Conservation (phyloP, 2,797 vertebrate genomes). For the Ctenosaura bakeri region DNA sequence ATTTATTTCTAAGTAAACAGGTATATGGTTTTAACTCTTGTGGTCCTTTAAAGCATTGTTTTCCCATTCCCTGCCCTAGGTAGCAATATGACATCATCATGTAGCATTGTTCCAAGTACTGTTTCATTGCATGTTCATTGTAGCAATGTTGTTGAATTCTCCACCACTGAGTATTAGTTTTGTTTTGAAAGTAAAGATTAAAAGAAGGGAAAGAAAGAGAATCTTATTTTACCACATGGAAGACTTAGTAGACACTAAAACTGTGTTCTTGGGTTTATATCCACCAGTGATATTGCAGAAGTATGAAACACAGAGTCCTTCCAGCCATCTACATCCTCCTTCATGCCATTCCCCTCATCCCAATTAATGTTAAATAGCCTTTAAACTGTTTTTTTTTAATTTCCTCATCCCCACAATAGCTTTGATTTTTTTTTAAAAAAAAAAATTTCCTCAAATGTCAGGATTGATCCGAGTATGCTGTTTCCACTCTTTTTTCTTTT, state of each 20-base stretch:
- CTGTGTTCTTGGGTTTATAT: too few relatives aligned
- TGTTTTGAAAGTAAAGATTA: not conserved
- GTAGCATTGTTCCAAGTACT: not conserved
- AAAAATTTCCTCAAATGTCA: not conserved
- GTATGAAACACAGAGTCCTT: too few relatives aligned
- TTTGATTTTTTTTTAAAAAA: not conserved
- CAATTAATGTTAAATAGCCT: too few relatives aligned
- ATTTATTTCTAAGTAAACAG: too few relatives aligned
- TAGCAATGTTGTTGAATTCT: not conserved
- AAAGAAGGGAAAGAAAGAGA: not conserved
- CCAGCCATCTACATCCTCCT: not conserved
- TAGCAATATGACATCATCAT: not conserved
- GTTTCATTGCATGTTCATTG: not conserved
- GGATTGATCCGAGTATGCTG: not conserved
- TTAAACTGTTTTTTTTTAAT: too few relatives aligned
- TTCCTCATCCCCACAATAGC: not conserved
- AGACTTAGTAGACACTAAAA: too few relatives aligned
- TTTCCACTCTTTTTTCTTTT: not conserved
- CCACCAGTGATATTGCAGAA: too few relatives aligned
- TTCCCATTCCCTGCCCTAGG: too few relatives aligned
- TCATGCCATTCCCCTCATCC: not conserved
- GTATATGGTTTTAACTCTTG: too few relatives aligned
- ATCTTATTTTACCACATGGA: not conserved
- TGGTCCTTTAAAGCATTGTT: too few relatives aligned
- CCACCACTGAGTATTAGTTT: not conserved